Evolutionary conservation across 1,140 invertebrate species (phyloP).

Genomic region (Anastrepha ludens): DNA sequence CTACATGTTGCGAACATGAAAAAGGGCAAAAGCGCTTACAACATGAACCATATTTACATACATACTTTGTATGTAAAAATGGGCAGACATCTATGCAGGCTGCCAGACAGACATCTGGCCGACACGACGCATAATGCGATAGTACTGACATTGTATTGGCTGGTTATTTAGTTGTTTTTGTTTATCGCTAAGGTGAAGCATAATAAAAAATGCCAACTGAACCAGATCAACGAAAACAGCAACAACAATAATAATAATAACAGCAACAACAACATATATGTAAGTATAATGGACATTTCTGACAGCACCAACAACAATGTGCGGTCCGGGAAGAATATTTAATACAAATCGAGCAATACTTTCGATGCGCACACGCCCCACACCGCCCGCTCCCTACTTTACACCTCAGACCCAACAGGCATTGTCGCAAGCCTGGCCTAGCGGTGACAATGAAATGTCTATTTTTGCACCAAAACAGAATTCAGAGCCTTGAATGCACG

Average conservation of each 20-base stretch:
- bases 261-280: constrained; percentile 44
- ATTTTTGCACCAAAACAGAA: constrained; percentile 61
- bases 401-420: not conserved
- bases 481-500: not conserved
- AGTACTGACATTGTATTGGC: constrained; percentile 9
- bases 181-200: constrained; percentile 48
- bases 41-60: not conserved
- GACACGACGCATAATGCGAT: constrained; percentile 8
- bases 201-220: constrained; percentile 54
- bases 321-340: constrained; percentile 61
- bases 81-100: not conserved
- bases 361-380: constrained; percentile 60
- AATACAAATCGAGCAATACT: constrained; percentile 62
- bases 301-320: not conserved
- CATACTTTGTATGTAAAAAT: constrained; percentile 1
- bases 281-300: constrained; percentile 62
- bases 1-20: constrained; percentile 65
- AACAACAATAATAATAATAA: constrained; percentile 49
- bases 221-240: constrained; percentile 52
- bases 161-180: constrained; percentile 56
- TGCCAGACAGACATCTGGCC: not conserved
- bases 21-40: constrained; percentile 37
- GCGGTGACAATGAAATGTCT: constrained; percentile 72
- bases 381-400: not conserved
- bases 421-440: constrained; percentile 57